Evolutionary conservation across 92 coral and sea anemone genomes (phyloP), one percentile per base, ranked within the genome.

Genomic region (Porites divaricata): DNA sequence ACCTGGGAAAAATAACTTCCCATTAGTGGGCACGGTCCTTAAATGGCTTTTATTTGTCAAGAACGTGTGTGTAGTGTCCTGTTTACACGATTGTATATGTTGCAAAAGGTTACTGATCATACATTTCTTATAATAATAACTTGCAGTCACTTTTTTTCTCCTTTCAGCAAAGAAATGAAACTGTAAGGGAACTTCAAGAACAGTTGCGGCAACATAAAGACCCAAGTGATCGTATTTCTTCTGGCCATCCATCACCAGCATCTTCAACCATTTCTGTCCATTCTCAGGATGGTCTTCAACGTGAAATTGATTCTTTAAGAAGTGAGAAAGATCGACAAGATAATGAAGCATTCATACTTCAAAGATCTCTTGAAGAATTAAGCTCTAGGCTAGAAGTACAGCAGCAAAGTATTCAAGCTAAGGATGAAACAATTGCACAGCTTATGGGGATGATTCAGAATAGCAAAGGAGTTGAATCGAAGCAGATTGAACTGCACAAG

Each of bases 311-410:
- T 59, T 61, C 88, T 19, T 87, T 92, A 52, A 83, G 95, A 67
- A 80, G 81, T 49, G 98, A 94, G 66, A 91, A 91, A 67, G 98
- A 94, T 67, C 85, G 93, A 2, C 95, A 92, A 52, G 98, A 92
- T 72, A 94, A 94, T 87, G 98, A 94, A 68, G 88, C 92, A 9
- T 94, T 88, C 85, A 85, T 94, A 76, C 83, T 94, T 21, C 98
- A 94, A 26, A 94, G 93, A 41, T 92, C 98, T 14, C 75, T 94
- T 69, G 98, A 94, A 61, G 98, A 94, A 69, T 75, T 94, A 24
- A 94, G 98, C 74, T 86, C 87, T 16, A 85, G 94, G 71, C 83
- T 94, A 11, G 98, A 94, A 65, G 90, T 77, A 21, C 98, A 94
- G 59, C 92, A 89, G 56, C 95, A 94, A 78, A 89, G 93, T 21